Evolutionary conservation across 92 coral and sea anemone species (phyloP), one percentile per base, ranked within the genome.

Genomic region (Phenganax stokvisi): DNA sequence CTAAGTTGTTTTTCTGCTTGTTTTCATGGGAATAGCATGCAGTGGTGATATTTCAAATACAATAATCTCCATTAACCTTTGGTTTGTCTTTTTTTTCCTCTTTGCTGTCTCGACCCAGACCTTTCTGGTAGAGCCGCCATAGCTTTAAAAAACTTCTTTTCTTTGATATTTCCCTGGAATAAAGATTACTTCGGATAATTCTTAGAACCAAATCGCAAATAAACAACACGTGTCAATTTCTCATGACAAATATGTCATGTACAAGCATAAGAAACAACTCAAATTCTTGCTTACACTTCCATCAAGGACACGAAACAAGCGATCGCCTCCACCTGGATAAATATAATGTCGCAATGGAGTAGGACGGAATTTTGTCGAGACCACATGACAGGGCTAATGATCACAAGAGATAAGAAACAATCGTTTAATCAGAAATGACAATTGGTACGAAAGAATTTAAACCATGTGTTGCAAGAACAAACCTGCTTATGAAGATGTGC

Each of bases 401-500:
- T 56, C 8, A 72, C 5, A 55, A 2, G 31, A 13, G 3, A 75
- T 20, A 20, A 20, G 25, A 20, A 20, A 20, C 25, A 20, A 20
- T 20, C 0, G 52, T 7, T 72, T 37, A 12, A 44, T n/a, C 54
- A 72, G 12, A 51, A 9, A 28, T 20, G 5, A 28, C 10, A 53
- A 3, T 44, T 12, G 9, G 9, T 12, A 30, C 6, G 10, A 69
- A n/a, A 69, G 15, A 15, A 6, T 7, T 30, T 51, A 8, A 65
- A 20, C n/a, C 65, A 1, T 59, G 65, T 13, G 67, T 17, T 15
- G 27, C n/a, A 61, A 61, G 27, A 8, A 51, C 28, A 60, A 56
- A 90, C 94, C 91, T 90, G 98, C 64, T 94, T 94, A 72, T 94
- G 98, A 52, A 94, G 92, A 88, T 94, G 98, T 12, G 96, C 87